phyloP scores from a whole-genome alignment of 2,888 invertebrate species.

The Drosophila imparisetae region DNA sequence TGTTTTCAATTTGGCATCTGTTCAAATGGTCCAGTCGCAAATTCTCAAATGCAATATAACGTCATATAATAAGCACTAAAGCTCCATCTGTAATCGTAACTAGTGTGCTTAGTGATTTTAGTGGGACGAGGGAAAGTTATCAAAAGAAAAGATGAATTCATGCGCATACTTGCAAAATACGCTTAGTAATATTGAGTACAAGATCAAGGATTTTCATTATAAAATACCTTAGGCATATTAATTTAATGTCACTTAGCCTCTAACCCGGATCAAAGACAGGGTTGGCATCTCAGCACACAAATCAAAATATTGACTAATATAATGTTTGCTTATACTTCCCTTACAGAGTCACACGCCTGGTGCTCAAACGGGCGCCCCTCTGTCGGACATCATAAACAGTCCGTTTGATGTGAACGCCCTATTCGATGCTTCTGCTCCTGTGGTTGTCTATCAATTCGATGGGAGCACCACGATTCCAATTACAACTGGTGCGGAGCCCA shows the following conservation, averaged over 20 bases:
- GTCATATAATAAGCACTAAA: neutral
- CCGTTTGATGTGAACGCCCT: constrained; percentile 87
- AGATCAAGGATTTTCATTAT: neutral
- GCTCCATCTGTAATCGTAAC: neutral
- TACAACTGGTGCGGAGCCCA: constrained; percentile 34
- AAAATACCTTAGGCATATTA: neutral
- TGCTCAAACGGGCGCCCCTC: constrained; percentile 88
- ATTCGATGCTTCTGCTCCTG: constrained; percentile 92
- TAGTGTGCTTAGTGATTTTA: neutral
- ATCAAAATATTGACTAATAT: neutral
- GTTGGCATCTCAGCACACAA: neutral
- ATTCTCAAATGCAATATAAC: neutral
- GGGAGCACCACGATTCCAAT: constrained; percentile 78
- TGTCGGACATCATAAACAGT: constrained; percentile 87
- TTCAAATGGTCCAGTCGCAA: neutral
- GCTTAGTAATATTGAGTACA: neutral
- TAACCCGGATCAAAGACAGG: neutral
- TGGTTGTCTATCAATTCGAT: constrained; percentile 94
- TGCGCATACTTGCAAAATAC: neutral
- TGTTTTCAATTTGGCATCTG: neutral
- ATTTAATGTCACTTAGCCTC: neutral
- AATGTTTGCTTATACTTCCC: neutral
- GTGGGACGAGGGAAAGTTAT: neutral
- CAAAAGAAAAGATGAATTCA: neutral
- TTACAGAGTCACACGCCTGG: constrained; percentile 92